phyloP scores from a whole-genome alignment of 2,797 vertebrate genomes.

The Cottoperca gobio region DNA sequence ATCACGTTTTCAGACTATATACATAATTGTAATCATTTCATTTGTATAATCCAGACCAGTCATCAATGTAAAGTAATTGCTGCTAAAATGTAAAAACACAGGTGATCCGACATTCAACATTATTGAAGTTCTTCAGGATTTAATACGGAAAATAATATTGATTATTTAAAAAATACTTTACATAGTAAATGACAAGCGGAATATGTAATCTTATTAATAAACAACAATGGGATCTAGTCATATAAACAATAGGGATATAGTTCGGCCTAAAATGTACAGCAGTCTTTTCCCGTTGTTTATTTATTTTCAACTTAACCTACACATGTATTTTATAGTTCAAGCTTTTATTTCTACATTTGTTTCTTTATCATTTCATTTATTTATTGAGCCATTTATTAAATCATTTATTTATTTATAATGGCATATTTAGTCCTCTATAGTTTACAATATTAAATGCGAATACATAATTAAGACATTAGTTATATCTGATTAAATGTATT shows the following conservation, averaged over 20 bases:
- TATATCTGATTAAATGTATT: background rate
- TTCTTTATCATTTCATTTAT: background rate
- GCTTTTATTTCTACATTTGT: background rate
- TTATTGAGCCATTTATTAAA: background rate
- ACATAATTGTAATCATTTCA: background rate
- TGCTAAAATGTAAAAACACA: background rate
- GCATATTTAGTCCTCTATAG: background rate
- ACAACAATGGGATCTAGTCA: background rate
- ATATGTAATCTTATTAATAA: background rate
- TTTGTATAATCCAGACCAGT: background rate
- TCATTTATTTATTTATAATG: too few relatives aligned
- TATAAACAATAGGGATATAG: background rate
- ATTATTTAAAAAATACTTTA: background rate
- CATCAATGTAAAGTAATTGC: background rate
- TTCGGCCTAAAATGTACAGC: background rate
- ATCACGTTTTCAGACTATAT: background rate
- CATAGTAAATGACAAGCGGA: background rate
- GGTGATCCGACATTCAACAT: background rate
- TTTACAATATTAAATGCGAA: background rate
- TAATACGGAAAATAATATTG: background rate
- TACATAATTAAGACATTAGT: background rate
- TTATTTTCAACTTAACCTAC: background rate
- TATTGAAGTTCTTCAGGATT: background rate
- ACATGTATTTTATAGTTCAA: background rate
- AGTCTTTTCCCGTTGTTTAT: background rate